phyloP scores from a whole-genome alignment of 30 jellyfish, hydroid and myxozoan species.

The Pseudorhiza aurosa region DNA sequence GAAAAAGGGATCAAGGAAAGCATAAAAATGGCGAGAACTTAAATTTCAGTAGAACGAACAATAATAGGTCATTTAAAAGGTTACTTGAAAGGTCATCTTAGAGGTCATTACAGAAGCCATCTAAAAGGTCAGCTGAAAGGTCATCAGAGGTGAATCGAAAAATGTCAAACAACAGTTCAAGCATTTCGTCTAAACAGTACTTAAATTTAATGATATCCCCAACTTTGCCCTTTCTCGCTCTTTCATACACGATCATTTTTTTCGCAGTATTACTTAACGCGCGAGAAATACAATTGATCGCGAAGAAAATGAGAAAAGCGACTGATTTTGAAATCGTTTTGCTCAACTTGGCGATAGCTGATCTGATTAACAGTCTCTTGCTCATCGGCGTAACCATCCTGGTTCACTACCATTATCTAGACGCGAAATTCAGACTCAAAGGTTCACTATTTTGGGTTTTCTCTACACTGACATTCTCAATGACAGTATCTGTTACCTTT shows the following conservation, averaged over 20 bases:
- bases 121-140: no score
- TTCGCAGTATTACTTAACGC: conserved; percentile 20
- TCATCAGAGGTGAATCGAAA: no score
- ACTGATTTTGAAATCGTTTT: conserved; percentile 40
- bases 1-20: no score
- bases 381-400: neutral
- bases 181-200: no score
- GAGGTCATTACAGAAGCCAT: neutral
- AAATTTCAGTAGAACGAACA: no score
- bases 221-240: neutral
- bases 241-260: neutral
- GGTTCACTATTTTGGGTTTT: neutral
- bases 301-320: neutral
- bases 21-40: no score
- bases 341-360: conserved; percentile 45
- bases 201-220: no score
- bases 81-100: neutral
- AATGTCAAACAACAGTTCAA: no score
- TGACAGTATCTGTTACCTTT: neutral
- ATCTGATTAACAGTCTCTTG: neutral
- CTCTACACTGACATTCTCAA: neutral
- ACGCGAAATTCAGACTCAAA: neutral
- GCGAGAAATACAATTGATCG: conserved; percentile 2
- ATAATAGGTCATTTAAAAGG: neutral
- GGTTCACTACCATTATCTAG: neutral